Conservation (phyloP, 1,140 invertebrate species). For the Hyposmocoma kahamanoa region DNA sequence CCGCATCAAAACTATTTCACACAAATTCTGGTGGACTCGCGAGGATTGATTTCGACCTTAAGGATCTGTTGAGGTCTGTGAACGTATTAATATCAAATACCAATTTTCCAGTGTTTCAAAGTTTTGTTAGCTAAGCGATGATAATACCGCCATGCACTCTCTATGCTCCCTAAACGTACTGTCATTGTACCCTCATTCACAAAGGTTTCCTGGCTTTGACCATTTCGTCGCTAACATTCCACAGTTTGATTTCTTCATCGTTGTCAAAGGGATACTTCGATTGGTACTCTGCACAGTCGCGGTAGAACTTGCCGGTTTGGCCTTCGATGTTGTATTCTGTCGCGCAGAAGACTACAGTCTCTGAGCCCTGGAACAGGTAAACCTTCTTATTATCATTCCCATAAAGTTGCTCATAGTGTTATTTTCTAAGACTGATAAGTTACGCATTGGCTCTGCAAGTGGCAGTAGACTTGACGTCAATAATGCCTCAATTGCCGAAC, state of each 20-base stretch:
- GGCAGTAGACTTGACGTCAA: no score
- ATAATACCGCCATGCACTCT: background rate
- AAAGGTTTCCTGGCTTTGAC: slow-evolving; percentile 52
- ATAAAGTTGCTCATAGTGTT: no score
- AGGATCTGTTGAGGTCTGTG: no score
- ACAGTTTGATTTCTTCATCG: slow-evolving; percentile 78
- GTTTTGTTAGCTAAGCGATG: background rate
- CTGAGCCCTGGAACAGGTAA: slow-evolving; percentile 77
- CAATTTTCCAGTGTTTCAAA: background rate
- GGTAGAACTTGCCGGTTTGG: slow-evolving; percentile 80
- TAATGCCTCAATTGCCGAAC: no score
- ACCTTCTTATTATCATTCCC: no score
- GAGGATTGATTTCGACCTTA: no score
- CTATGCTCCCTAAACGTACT: background rate
- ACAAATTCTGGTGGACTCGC: no score
- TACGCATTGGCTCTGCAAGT: no score
- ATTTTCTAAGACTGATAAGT: no score
- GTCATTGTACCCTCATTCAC: no score
- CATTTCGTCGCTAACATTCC: slow-evolving; percentile 80
- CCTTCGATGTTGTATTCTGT: slow-evolving; percentile 77
- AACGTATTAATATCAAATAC: background rate
- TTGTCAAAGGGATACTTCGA: slow-evolving; percentile 77
- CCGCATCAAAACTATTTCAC: no score
- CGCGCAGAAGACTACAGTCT: slow-evolving; percentile 85
- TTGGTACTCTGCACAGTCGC: slow-evolving; percentile 81